A percentile compares a stretch with the other conserved stretches of the same genome.
Evolutionary conservation across 2,888 invertebrate species (phyloP).

Genomic region (Papilio demoleus): DNA sequence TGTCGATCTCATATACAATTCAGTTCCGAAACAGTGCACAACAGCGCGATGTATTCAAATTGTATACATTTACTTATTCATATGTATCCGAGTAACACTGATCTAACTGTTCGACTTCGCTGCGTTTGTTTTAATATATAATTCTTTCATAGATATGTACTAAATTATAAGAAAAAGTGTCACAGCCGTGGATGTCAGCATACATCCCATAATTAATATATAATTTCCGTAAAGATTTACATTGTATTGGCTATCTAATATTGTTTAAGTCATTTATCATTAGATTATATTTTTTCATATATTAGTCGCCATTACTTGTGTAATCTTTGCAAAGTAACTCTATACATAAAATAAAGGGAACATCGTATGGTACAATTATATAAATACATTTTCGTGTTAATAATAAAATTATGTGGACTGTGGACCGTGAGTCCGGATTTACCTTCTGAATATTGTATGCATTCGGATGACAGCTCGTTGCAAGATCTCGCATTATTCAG

Average conservation of each 20-base stretch:
- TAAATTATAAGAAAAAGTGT: background rate
- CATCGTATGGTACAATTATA: too few species aligned
- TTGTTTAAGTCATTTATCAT: too few species aligned
- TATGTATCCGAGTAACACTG: background rate
- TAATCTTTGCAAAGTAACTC: too few species aligned
- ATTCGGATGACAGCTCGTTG: background rate
- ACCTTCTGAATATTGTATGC: background rate
- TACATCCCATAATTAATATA: too few species aligned
- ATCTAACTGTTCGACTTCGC: background rate
- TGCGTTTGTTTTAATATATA: background rate
- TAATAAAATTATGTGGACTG: background rate
- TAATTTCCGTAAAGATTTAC: too few species aligned
- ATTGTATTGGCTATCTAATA: too few species aligned
- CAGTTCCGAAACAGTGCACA: background rate
- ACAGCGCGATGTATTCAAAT: background rate
- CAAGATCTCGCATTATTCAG: background rate
- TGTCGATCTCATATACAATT: slow-evolving; percentile 5
- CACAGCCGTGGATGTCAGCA: background rate
- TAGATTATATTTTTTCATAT: too few species aligned
- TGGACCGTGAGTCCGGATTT: background rate
- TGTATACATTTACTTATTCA: slow-evolving; percentile 15
- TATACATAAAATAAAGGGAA: too few species aligned
- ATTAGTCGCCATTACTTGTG: too few species aligned
- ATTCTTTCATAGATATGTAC: background rate
- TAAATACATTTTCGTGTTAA: too few species aligned